Evolutionary conservation across 2,797 vertebrate species (phyloP), one percentile per base, ranked within the genome.

Genomic region (Paramormyrops hopkinsi): DNA sequence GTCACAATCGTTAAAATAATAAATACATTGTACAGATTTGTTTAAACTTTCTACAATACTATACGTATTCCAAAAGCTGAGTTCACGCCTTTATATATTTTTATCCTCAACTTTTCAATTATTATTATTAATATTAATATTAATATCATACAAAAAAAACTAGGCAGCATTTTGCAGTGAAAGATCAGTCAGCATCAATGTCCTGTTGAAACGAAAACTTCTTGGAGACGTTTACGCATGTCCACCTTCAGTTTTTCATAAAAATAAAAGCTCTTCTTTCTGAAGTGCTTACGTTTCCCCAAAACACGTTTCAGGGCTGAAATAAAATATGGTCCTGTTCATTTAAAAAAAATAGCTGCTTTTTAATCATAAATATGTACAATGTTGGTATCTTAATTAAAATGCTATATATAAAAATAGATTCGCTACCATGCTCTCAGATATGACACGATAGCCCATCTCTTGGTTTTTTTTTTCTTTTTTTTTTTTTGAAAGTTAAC

Each of bases 341-440:
- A 95, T 96, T 96, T 44, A 96, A 96, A 96, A 97, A 97, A 96
- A 96, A 96, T 97, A 96, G 94, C 96, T 97, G 97, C 95, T 95
- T 96, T 56, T 56, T 33, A 88, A 89, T 94, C 94, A 83, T 95
- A 96, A 96, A 96, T 97, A 96, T 96, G 93, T 95, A 96, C 95
- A 96, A 94, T 94, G 95, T 96, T 95, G 95, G 94, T 94, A 94
- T 95, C 95, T 95, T 95, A 95, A 96, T 97, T 97, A 96, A 96
- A 97, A 97, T 95, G 97, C 96, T 97, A 97, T 97, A 97, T 98
- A 97, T 97, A 98, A 98, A 98, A 98, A 98, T 98, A 98, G 96
- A 97, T 97, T 97, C 96, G 96, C 96, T 96, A 97, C 97, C 96
- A 96, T 97, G 96, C 95, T 97, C 95, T 95, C 93, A 94, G 94